These are phyloP conservation scores for Apamea sordens DNA, from an alignment of 2,888 invertebrate species.

Conservation along the genomic window DNA sequence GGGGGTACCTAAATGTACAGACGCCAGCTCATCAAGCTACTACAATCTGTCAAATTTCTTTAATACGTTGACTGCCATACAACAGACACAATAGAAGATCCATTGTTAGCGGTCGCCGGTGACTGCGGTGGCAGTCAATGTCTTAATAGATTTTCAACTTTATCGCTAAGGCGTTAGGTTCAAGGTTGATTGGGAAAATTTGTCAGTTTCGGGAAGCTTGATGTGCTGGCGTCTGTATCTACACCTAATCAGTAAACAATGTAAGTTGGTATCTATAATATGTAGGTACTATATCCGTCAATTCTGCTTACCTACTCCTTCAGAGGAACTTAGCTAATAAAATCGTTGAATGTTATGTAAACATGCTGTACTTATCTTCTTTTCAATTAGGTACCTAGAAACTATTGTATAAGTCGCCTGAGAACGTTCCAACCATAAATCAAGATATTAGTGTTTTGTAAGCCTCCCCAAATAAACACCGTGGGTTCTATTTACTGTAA, in stretches of 20 bases:
- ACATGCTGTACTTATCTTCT: not conserved
- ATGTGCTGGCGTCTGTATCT: not conserved
- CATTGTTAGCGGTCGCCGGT: too few species aligned
- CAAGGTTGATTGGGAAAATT: too few species aligned
- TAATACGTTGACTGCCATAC: too few species aligned
- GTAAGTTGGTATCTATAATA: not conserved
- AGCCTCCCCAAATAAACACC: slow-evolving; percentile 1
- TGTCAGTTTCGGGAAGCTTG: too few species aligned
- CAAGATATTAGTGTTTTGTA: slow-evolving; percentile 7
- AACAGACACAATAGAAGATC: too few species aligned
- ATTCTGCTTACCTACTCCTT: not conserved
- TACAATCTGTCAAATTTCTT: too few species aligned
- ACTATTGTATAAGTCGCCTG: slow-evolving; percentile 6
- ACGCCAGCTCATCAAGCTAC: too few species aligned
- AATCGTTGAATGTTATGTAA: not conserved
- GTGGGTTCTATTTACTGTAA: not conserved
- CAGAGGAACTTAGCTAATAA: not conserved
- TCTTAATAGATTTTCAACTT: too few species aligned
- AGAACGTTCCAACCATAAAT: slow-evolving; percentile 3
- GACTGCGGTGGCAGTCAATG: too few species aligned
- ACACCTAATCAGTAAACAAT: not conserved
- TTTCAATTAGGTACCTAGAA: not conserved
- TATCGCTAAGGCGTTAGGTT: too few species aligned
- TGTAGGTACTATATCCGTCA: not conserved
- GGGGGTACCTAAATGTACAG: not conserved